Percentiles rank a stretch among this genome's conserved stretches.
phyloP scores from a whole-genome alignment of 2,113 vertebrate genomes.

The Heptranchias perlo region DNA sequence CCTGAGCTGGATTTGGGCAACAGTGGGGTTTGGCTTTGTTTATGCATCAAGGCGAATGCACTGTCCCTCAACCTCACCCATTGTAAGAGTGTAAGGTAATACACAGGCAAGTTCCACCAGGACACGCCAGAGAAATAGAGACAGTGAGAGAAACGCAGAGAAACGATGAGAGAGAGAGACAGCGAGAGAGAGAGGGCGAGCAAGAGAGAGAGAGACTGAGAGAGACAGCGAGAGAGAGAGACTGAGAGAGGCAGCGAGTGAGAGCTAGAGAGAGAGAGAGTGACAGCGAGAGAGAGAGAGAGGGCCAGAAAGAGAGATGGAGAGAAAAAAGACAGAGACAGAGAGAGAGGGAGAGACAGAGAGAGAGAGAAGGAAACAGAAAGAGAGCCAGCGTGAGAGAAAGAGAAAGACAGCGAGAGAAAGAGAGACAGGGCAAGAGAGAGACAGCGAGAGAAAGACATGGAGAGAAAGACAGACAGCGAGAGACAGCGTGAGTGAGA shows the following conservation, averaged over 20 bases:
- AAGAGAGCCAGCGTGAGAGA: neutral
- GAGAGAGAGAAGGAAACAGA: neutral
- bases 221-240: neutral
- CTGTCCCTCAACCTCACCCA: neutral
- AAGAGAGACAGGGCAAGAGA: neutral
- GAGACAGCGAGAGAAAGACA: neutral
- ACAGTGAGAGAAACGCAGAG: neutral
- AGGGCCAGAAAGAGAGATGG: neutral
- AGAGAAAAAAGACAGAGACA: neutral
- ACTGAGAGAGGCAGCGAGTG: neutral
- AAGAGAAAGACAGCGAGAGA: neutral
- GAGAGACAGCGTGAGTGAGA: neutral
- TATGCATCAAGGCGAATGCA: neutral
- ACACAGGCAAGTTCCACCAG: neutral
- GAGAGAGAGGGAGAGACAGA: neutral
- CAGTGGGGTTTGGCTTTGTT: neutral
- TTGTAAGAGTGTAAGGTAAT: constrained; percentile 10
- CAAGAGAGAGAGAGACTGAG: neutral
- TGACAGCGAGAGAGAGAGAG: neutral
- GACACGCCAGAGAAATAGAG: neutral
- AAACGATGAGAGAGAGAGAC: neutral
- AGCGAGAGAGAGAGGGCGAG: neutral
- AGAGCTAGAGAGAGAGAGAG: no score
- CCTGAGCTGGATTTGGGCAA: neutral
- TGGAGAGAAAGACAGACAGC: neutral